Evolutionary conservation across 2,113 vertebrate genomes (phyloP), one percentile per base, ranked within the genome.

Genomic region (Dascyllus trimaculatus): DNA sequence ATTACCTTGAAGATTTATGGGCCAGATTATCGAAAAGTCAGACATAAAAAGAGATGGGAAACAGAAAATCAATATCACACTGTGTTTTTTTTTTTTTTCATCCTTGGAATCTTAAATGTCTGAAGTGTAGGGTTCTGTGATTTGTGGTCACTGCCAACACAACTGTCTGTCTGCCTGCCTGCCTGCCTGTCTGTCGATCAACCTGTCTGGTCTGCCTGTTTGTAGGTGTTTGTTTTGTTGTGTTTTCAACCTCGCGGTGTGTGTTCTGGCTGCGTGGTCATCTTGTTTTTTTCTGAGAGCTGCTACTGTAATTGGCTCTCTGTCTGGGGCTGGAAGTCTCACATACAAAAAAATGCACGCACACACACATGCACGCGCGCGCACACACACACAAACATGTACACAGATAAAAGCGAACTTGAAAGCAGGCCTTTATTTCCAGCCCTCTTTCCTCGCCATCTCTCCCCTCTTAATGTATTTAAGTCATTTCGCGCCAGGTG

Each of bases 1-100:
- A 76, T 87, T 75, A 85, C 85, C 59, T 61, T 14, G 66, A 73
- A 76, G 70, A 85, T 84, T 80, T 58, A 83, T 83, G 71, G 59
- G 66, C 71, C 53, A 60, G 66, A 79, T 81, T 75, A 75, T 40
- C 61, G 69, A 53, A 78, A 78, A 56, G 71, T 77, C 63, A 49
- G 64, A n/a, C 46, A 15, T 60, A 53, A 67, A 71, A 82, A 29
- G 60, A 68, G 68, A 68, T 3, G 64, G 69, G 21, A 51, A 87
- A 70, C 60, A 75, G 71, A 78, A 85, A 89, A 89, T 85, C 85
- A 46, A 81, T 85, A 52, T 7, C 40, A 58, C 22, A 13, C 52
- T 58, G 61, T 29, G 19, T 17, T 5, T 51, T 51, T 51, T 45
- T 74, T 59, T 48, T 71, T 38, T 52, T n/a, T n/a, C n/a, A n/a